Base-by-base conservation (phyloP, 2,797 vertebrate species). In the Erpetoichthys calabaricus region DNA sequence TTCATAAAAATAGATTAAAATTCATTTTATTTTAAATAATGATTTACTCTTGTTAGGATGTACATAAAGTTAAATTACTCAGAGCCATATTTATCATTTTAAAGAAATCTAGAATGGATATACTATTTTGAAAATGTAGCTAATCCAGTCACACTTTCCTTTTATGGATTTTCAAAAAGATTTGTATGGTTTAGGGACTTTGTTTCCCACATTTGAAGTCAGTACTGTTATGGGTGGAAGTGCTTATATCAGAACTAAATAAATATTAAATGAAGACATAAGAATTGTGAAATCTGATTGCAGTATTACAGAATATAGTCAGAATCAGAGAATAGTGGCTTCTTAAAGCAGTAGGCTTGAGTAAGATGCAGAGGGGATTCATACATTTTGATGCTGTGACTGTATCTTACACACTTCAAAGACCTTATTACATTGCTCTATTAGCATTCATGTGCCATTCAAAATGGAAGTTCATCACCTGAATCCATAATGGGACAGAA, bases 391-490 rank as follows among this genome's bases (percentile, higher is more conserved):
- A 83, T 84, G 83, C 72, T 63, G 70, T 53, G 71, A 75, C 81
- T 73, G 73, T 77, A 80, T 81, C 77, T 81, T 85, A 77, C 79
- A 76, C 73, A 83, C 75, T 75, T 85, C 74, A 89, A 88, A 89
- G 73, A 63, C 71, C 62, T 66, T 80, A 83, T 84, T 82, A 81
- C 73, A 83, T 81, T 62, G 67, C 58, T 63, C 61, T 73, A 82
- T 87, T 86, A 83, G 79, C 78, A 91, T 80, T 87, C 81, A 86
- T 68, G 74, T 81, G 75, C 76, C 80, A 76, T 84, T 87, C 80
- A 80, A 68, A 65, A 68, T 65, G 55, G 62, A 60, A 69, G 77
- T 73, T 71, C 77, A 70, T 71, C 81, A 86, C 80, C 82, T 86
- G 71, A 75, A 78, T 80, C 76, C 79, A 68, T 78, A 85, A 79